Percentiles rank a stretch among this genome's conserved stretches.
These are phyloP conservation scores for Periphyllus acericola DNA, from an alignment of 2,888 invertebrate genomes.

Conservation along the genomic window DNA sequence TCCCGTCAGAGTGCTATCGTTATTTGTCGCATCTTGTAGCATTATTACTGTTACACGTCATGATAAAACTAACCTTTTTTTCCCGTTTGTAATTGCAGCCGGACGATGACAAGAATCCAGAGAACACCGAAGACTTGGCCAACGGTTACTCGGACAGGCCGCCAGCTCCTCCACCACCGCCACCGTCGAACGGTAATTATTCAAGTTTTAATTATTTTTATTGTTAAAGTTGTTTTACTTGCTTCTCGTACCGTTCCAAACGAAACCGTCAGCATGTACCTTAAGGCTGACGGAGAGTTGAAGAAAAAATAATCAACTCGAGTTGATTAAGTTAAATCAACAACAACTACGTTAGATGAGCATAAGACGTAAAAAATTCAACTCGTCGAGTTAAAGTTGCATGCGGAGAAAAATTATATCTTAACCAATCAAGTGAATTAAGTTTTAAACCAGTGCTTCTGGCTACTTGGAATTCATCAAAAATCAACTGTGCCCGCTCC, in stretches of 20 bases:
- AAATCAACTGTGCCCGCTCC: too few species aligned
- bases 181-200: constrained; percentile 51
- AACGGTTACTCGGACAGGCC: constrained; percentile 42
- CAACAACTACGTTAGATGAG: too few species aligned
- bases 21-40: neutral
- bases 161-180: constrained; percentile 53
- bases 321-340: too few species aligned
- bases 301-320: too few species aligned
- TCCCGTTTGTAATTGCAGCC: constrained; percentile 47
- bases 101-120: constrained; percentile 38
- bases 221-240: neutral
- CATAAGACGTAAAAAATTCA: too few species aligned
- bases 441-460: too few species aligned
- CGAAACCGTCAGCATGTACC: too few species aligned
- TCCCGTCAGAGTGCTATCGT: neutral
- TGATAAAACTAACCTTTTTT: neutral
- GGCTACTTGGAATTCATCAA: too few species aligned
- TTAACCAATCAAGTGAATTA: too few species aligned
- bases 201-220: neutral
- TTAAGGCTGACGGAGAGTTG: too few species aligned
- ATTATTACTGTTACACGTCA: neutral
- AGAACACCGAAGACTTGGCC: constrained; percentile 6
- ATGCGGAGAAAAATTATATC: too few species aligned
- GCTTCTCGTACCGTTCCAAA: neutral
- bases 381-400: too few species aligned